These are phyloP conservation scores for Hirtodrosophila cameraria DNA, from an alignment of 2,888 invertebrate genomes.

Conservation along the genomic window DNA sequence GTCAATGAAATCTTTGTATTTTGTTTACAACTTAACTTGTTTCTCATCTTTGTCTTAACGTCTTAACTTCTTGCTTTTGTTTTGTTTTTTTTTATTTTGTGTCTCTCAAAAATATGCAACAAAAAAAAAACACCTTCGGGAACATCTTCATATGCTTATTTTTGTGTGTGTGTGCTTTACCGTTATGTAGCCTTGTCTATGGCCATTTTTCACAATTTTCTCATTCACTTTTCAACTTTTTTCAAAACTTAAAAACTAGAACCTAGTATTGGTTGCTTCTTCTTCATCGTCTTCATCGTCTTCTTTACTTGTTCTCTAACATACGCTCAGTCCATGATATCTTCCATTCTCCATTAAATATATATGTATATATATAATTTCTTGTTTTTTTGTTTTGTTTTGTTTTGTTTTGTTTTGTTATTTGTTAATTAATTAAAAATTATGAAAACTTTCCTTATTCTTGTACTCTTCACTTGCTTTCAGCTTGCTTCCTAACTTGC, in stretches of 20 bases:
- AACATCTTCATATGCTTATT: conserved; percentile 9
- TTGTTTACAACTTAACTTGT: conserved; percentile 66
- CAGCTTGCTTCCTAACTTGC: conserved; percentile 27
- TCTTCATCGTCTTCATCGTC: too few relatives aligned
- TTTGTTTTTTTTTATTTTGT: conserved; percentile 25
- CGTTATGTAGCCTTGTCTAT: conserved; percentile 47
- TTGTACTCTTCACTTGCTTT: conserved; percentile 17
- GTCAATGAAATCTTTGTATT: conserved; percentile 72
- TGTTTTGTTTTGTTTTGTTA: conserved; percentile 6
- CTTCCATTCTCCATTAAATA: conserved; percentile 49
- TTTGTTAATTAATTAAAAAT: conserved; percentile 61
- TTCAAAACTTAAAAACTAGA: conserved; percentile 71
- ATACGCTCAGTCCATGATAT: conserved; percentile 83
- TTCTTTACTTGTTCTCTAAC: too few relatives aligned
- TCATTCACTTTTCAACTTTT: conserved; percentile 25
- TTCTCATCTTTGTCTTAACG: conserved; percentile 32
- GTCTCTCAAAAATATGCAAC: conserved; percentile 61
- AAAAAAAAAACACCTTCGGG: conserved; percentile 54
- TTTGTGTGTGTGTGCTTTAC: conserved; percentile 56
- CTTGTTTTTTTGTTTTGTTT: conserved; percentile 11
- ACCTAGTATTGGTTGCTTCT: conserved; percentile 68
- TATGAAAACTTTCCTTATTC: conserved; percentile 61
- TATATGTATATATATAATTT: conserved; percentile 36
- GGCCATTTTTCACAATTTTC: conserved; percentile 61
- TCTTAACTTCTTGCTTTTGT: too few relatives aligned